Evolutionary conservation across 1,140 invertebrate genomes (phyloP), one percentile per base, ranked within the genome.

Genomic region (Papilio glaucus): DNA sequence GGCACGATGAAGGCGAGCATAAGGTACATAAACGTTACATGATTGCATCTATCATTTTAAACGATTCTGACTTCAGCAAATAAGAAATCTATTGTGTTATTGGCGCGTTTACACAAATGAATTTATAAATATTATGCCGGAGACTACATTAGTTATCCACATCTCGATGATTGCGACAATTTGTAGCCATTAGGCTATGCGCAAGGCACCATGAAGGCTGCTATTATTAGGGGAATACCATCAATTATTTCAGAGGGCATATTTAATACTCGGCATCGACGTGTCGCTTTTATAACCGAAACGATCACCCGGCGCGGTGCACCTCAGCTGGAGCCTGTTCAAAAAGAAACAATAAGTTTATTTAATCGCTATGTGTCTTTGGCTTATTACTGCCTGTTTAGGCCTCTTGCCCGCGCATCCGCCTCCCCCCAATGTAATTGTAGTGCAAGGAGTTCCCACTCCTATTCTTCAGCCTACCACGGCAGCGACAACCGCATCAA

Each of bases 321-420:
- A 72, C 57, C 67, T 42, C 29, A 57, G 8, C 45, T 61, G 61
- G 61, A 69, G 49, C 72, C 70, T 41, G 68, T 72, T 37, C 63
- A 42, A 4, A 21, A 9, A 10, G 10, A 53, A 15, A 37, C 29
- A 49, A 69, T 45, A 49, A 42, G 26, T 49, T 5, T 53, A 70
- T 41, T 9, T 26, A 10, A 37, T 60, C 41, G 65, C 26, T 29
- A 93, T 94, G 93, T 94, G 93, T 86, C 75, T 93, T 72, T 94
- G 93, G 93, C 76, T 94, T 60, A 75, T 94, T 41, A 93, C 92
- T 24, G 91, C 92, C 21, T 93, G 91, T 74, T 83, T 93, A 69
- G 89, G 93, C 69, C 76, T 93, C 45, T 72, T 89, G 72, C 86
- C 85, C 26, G 61, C 87, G 24, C 87, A 83, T 62, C 81, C 85